phyloP scores from a whole-genome alignment of 1,140 invertebrate genomes.

The Drosophila lowei region DNA sequence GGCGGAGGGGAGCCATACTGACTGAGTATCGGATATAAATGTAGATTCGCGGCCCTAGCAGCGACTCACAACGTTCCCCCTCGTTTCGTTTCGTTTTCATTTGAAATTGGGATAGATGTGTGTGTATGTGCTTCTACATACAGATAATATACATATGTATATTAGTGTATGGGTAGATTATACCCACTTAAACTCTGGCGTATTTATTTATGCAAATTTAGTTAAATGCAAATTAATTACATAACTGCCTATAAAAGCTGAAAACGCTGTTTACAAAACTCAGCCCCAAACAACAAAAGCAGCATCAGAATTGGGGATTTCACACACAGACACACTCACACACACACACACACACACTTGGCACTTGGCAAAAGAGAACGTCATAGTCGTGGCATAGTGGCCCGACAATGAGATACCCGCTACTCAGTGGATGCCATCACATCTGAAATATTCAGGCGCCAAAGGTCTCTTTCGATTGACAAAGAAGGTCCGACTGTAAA shows the following conservation, averaged over 20 bases:
- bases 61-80: no score
- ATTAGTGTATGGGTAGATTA: slow-evolving; percentile 35
- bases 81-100: not conserved
- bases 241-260: slow-evolving; percentile 62
- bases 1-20: no score
- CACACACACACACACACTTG: not conserved
- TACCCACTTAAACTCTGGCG: slow-evolving; percentile 51
- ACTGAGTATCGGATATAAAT: no score
- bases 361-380: no score
- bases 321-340: not conserved
- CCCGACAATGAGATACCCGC: no score
- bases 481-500: no score
- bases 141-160: not conserved
- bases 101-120: slow-evolving; percentile 5
- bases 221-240: slow-evolving; percentile 79
- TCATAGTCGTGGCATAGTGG: no score
- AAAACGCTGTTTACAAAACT: slow-evolving; percentile 71
- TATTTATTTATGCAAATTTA: slow-evolving; percentile 82
- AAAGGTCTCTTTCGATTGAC: no score
- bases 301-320: slow-evolving; percentile 34
- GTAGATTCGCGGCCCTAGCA: no score
- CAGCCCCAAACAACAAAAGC: slow-evolving; percentile 39
- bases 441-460: no score
- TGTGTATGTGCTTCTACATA: not conserved
- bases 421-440: no score